Evolutionary conservation across 1,140 invertebrate genomes (phyloP), one percentile per base, ranked within the genome.

Genomic region (Drosophila melanica): DNA sequence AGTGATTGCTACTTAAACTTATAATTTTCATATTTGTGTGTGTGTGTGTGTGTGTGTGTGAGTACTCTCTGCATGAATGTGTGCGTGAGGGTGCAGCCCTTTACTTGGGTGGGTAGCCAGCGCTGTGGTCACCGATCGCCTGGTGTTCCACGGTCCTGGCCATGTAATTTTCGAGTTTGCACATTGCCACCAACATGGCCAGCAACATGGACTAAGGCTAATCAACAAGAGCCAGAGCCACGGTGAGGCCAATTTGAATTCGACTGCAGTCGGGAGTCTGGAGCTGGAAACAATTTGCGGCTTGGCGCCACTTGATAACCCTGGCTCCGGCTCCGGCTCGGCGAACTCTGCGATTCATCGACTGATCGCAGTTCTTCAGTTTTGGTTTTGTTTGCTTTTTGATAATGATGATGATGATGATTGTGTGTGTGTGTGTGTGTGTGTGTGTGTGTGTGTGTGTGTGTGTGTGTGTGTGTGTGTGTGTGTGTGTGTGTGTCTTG

Each of bases 1-100:
- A 91, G 90, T 91, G 90, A 91, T 91, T 91, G 90, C 87, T 91
- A 91, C 87, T 89, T 87, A 91, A 91, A 91, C 90, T 91, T 91
- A 91, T 91, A 91, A 91, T 91, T 91, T 91, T 91, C 90, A 91
- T 91, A 91, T 91, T 91, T 91, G 86, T 79, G 44, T 80, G 77
- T 74, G 37, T 84, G 65, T 82, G 47, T 67, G 58, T 68, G 63
- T 67, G 57, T 55, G 44, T 41, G 27, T 51, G 35, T 54, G 48
- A 59, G 51, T 74, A 18, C 18, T 18, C 18, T 18, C 18, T 80
- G 39, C 68, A 20, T 44, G 44, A 54, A 37, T 53, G 37, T 65
- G 65, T 59, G 50, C 70, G 59, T 71, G 74, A 75, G 59, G 75
- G 74, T 65, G 72, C 72, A 72, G 37, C 64, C 42, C 67, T 73